These are phyloP conservation scores for Nothobranchius kuhntae DNA, from an alignment of 2,113 vertebrate genomes.

Conservation along the genomic window DNA sequence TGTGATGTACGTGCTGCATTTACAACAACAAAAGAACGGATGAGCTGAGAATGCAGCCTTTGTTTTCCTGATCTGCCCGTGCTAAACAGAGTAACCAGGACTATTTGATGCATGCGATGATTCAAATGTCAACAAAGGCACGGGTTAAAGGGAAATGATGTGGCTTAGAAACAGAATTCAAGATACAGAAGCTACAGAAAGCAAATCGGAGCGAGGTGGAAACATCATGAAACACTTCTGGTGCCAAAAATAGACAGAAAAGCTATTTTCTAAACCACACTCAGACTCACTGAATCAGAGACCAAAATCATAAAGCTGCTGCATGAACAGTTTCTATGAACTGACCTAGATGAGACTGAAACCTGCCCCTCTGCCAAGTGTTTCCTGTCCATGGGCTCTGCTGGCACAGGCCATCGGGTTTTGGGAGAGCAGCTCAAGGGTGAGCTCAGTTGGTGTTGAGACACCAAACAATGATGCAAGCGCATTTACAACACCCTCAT, in stretches of 20 bases:
- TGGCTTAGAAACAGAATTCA: not conserved
- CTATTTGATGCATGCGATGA: conserved; percentile 6
- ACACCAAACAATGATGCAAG: conserved; percentile 28
- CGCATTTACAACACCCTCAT: conserved; percentile 11
- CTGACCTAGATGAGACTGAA: conserved; percentile 51
- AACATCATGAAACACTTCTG: conserved; percentile 23
- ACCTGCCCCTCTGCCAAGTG: conserved; percentile 21
- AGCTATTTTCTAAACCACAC: conserved; percentile 10
- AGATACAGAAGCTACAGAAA: not conserved
- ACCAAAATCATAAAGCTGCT: conserved; percentile 31
- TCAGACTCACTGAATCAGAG: not conserved
- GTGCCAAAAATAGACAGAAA: conserved; percentile 28
- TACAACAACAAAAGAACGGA: too few species aligned
- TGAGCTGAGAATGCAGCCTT: too few species aligned
- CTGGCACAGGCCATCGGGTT: conserved; percentile 2
- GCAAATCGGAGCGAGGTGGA: conserved; percentile 5
- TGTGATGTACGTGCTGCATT: too few species aligned
- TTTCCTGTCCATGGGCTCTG: conserved; percentile 33
- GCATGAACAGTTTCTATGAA: conserved; percentile 23
- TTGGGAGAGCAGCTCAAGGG: conserved; percentile 25
- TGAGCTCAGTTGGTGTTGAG: conserved; percentile 37
- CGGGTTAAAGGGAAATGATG: too few species aligned
- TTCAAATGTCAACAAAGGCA: not conserved
- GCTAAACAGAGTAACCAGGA: too few species aligned
- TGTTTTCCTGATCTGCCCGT: too few species aligned